Evolutionary conservation across 2,113 vertebrate species (phyloP), one percentile per base, ranked within the genome.

Genomic region (Nothobranchius kuhntae): DNA sequence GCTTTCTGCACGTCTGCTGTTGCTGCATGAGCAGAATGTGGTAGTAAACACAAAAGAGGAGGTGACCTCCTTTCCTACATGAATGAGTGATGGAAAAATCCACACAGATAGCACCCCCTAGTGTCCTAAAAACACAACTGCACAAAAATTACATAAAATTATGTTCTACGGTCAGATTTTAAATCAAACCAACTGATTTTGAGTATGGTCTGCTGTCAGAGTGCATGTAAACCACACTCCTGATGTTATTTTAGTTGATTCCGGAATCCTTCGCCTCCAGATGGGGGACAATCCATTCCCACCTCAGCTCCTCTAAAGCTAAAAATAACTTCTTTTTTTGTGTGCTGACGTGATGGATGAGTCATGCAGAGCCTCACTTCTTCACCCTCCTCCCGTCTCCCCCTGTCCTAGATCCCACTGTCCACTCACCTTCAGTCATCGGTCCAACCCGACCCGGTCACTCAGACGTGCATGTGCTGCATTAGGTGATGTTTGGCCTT

Each of bases 341-440:
- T 53, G 11, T 68, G 78, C 75, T 90, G 86, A 90, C 78, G 89
- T 85, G 64, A 82, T 73, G 38, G 76, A 89, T 91, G 89, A 90
- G 67, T 90, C 90, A 91, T 76, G 67, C 80, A 84, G 72, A 71
- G 68, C 55, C 73, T 71, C 57, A 24, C 62, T 73, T 48, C 61
- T 67, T 80, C 53, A 58, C 40, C 64, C 67, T 68, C 64, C 56
- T 48, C 60, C 57, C 63, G 61, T 53, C 36, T 24, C 12, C 21
- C 71, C 40, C 51, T 45, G 42, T 66, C 71, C 66, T 8, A 52
- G 56, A 24, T 38, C 60, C 48, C 42, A 9, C 55, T 36, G n/a
- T 8, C 71, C 50, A 47, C 48, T 57, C 30, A 42, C 46, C 44
- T 54, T 7, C 8, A 13, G 2, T 21, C 21, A 21, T 21, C 21